Base-by-base conservation (phyloP, 2,797 vertebrate genomes). In the Acanthurus tractus region DNA sequence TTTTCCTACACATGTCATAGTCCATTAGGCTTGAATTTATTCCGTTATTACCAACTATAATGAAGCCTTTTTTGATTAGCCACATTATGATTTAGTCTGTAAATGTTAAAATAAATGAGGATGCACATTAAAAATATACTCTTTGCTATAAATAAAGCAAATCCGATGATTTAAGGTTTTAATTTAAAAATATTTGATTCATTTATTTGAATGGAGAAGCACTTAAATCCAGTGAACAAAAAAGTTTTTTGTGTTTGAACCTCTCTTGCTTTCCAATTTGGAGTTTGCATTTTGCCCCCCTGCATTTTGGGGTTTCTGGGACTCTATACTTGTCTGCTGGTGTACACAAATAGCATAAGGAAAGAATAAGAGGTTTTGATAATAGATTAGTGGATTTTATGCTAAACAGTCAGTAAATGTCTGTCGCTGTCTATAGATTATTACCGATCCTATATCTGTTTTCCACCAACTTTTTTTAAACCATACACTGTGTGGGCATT, bases 1-100 rank as follows among this genome's bases (percentile, higher is more conserved):
- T 75, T 59, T 50, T 6, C 58, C 54, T 3, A 23, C 66, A 23
- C 66, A 57, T 23, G 20, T 11, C 67, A 23, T 18, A 20, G 4
- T 53, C 7, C 52, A 54, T 36, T n/a, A n/a, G 25, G 5, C 9
- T 3, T 56, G 56, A 29, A 20, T 59, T 20, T 49, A 50, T 63
- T 34, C 10, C 34, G 23, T 8, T 38, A 2, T 62, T 45, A 57
- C 46, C 53, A 40, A 3, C 1, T 17, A 18, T 12, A 7, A 53
- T 18, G 0, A 25, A 20, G 34, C 9, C 4, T 23, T 25, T 54
- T 44, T 64, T 49, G 2, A 20, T 49, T 3, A 50, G 49, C 20
- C 22, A 36, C 29, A 11, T 55, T 10, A 63, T 20, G 29, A 15
- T 17, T 46, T 38, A 15, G n/a, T 64, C 29, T 57, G 25, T 22